A percentile compares a stretch with the other conserved stretches of the same genome.
Evolutionary conservation across 30 jellyfish, hydroid and myxozoan genomes (phyloP).

Genomic region (Rhopilema esculentum): DNA sequence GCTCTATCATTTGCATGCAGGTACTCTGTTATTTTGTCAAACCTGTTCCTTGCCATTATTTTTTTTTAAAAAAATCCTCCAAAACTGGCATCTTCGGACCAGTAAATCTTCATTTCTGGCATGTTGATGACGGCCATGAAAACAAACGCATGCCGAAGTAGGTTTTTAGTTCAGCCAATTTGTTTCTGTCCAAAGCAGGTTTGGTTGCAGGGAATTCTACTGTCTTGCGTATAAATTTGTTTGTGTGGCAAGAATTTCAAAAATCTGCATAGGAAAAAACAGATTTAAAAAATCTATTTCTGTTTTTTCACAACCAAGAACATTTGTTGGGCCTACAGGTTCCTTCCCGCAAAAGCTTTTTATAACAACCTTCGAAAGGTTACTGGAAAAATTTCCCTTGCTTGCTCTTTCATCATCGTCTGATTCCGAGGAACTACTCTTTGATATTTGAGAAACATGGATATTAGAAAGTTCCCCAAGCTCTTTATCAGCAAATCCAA

Average conservation of each 20-base stretch:
- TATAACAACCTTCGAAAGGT: not conserved
- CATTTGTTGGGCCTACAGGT: not conserved
- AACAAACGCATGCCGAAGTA: not conserved
- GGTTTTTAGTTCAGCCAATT: not conserved
- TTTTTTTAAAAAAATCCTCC: not conserved
- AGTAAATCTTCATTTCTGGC: too few relatives aligned
- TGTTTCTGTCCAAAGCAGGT: not conserved
- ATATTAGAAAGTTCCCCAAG: not conserved
- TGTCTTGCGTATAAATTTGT: not conserved
- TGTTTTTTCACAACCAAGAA: not conserved
- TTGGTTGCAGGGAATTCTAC: not conserved
- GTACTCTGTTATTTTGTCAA: not conserved
- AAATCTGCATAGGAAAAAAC: not conserved
- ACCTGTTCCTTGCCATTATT: not conserved
- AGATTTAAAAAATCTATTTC: not conserved
- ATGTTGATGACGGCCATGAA: not conserved
- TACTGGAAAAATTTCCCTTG: not conserved
- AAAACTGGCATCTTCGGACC: constrained; percentile 12
- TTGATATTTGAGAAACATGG: not conserved
- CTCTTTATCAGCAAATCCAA: not conserved
- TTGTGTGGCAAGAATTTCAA: not conserved
- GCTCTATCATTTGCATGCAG: constrained; percentile 13
- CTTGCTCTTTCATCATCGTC: not conserved
- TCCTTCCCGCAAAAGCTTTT: not conserved
- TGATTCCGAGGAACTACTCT: not conserved